Percentiles rank a stretch among this genome's conserved stretches.
Evolutionary conservation across 2,797 vertebrate species (phyloP).

Genomic region (Rhodeus uyekii): DNA sequence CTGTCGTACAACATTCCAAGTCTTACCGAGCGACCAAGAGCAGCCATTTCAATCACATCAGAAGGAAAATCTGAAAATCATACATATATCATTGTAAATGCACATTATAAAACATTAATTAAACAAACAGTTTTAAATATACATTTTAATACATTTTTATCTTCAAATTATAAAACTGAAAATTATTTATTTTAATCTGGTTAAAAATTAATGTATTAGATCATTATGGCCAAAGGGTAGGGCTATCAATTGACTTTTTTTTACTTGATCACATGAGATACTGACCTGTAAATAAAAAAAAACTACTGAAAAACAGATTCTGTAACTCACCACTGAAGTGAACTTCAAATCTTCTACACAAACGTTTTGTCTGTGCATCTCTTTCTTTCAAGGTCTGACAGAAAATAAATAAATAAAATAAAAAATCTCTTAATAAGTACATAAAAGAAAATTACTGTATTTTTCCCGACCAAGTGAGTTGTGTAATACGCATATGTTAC

Average conservation of each 20-base stretch:
- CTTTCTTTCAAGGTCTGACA: not conserved
- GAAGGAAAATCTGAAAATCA: conserved; percentile 19
- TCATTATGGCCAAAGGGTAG: too few relatives aligned
- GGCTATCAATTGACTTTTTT: not conserved
- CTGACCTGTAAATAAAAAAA: not conserved
- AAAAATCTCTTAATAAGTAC: not conserved
- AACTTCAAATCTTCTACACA: conserved; percentile 19
- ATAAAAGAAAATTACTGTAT: not conserved
- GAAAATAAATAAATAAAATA: not conserved
- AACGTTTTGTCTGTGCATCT: not conserved
- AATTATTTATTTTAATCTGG: not conserved
- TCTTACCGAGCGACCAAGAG: conserved; percentile 12
- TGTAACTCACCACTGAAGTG: not conserved
- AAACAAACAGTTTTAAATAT: too few relatives aligned
- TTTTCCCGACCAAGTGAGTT: too few relatives aligned
- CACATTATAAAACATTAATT: too few relatives aligned
- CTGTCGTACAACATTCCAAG: conserved; percentile 51
- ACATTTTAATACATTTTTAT: too few relatives aligned
- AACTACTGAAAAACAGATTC: not conserved
- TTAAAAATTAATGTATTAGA: not conserved
- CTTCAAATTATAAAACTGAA: too few relatives aligned
- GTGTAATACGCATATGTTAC: not conserved
- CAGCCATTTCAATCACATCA: conserved; percentile 35
- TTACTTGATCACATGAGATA: not conserved
- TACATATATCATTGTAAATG: too few relatives aligned